phyloP scores from a whole-genome alignment of 2,888 invertebrate species.

The Callimorpha dominula region DNA sequence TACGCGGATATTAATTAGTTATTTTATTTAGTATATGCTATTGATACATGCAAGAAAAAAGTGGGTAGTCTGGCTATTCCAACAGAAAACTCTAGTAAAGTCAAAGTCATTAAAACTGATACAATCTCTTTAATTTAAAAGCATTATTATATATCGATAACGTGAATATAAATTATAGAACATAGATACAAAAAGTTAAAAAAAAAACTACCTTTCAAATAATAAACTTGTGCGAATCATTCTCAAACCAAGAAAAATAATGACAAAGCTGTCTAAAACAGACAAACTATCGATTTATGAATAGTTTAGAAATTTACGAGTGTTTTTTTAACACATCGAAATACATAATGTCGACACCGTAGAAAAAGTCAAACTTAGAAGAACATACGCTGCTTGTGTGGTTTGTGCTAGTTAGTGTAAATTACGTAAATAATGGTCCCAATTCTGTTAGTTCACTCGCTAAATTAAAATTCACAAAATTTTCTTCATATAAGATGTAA shows the following conservation, averaged over 20 bases:
- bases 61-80: too few relatives aligned
- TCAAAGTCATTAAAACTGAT: too few relatives aligned
- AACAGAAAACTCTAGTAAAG: too few relatives aligned
- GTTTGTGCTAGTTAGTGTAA: neutral
- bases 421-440: too few relatives aligned
- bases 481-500: too few relatives aligned
- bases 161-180: neutral
- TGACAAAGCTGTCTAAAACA: neutral
- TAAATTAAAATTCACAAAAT: too few relatives aligned
- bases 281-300: neutral
- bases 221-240: neutral
- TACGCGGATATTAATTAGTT: too few relatives aligned
- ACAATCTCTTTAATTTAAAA: neutral
- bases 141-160: neutral
- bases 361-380: neutral
- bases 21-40: too few relatives aligned
- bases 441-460: too few relatives aligned
- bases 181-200: neutral
- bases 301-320: neutral
- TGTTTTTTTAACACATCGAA: neutral
- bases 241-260: neutral
- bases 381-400: neutral
- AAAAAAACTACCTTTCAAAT: too few relatives aligned
- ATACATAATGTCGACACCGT: neutral
- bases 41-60: too few relatives aligned